These are phyloP conservation scores for Habropoda laboriosa DNA, from an alignment of 1,140 invertebrate species.

Conservation along the genomic window DNA sequence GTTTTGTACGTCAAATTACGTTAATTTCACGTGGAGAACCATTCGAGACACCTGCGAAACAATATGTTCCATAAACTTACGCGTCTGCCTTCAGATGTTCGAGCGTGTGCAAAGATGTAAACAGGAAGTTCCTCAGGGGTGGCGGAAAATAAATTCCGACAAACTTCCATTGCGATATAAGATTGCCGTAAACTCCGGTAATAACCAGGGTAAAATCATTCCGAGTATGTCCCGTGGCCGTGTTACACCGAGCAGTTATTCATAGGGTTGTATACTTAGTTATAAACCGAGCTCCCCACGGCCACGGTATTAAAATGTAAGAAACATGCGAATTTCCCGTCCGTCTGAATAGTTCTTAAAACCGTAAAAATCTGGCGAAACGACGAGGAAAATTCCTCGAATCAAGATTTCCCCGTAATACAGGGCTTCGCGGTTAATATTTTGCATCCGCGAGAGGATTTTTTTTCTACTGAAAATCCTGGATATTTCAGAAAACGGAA, in stretches of 20 bases:
- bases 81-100: conserved; percentile 23
- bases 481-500: too few species aligned
- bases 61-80: conserved; percentile 49
- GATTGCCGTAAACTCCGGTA: conserved; percentile 42
- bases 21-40: too few species aligned
- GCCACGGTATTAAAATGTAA: conserved; percentile 5
- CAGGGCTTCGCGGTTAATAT: too few species aligned
- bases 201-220: conserved; percentile 35
- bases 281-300: neutral
- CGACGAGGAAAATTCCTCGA: too few species aligned
- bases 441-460: too few species aligned
- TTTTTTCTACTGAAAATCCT: too few species aligned
- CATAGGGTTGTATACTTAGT: conserved; percentile 29
- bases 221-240: neutral
- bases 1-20: too few species aligned
- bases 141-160: too few species aligned
- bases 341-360: neutral
- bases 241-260: conserved; percentile 1
- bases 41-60: conserved; percentile 17
- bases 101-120: conserved; percentile 44
- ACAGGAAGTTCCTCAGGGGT: conserved; percentile 39
- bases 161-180: conserved; percentile 50
- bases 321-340: neutral
- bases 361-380: neutral
- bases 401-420: too few species aligned